Evolutionary conservation across 2,113 vertebrate species (phyloP).

Genomic region (Carassius carassius): DNA sequence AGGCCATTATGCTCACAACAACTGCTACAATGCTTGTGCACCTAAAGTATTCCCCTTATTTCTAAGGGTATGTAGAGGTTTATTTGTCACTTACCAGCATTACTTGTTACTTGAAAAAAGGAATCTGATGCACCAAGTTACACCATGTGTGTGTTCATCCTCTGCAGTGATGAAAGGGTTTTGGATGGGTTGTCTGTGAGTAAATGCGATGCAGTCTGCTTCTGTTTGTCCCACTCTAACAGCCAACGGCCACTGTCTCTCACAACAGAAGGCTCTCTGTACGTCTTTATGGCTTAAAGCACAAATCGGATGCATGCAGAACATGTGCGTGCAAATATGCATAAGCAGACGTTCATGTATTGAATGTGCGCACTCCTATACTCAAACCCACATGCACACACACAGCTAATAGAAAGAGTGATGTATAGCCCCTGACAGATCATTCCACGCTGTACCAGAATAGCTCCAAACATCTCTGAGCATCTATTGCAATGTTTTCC

Average conservation of each 20-base stretch:
- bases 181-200: conserved; percentile 20
- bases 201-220: conserved; percentile 30
- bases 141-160: neutral
- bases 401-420: conserved; percentile 31
- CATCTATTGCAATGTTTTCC: conserved; percentile 41
- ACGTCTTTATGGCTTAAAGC: conserved; percentile 25
- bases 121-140: neutral
- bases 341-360: neutral
- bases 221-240: conserved; percentile 18
- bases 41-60: neutral
- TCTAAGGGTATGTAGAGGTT: neutral
- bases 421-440: conserved; percentile 35
- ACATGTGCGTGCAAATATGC: conserved; percentile 27
- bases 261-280: conserved; percentile 28
- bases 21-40: neutral
- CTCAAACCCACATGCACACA: neutral
- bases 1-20: neutral
- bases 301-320: conserved; percentile 9
- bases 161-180: conserved; percentile 2
- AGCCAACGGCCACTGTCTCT: conserved; percentile 19
- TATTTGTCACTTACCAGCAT: neutral
- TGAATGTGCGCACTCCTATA: neutral
- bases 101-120: neutral
- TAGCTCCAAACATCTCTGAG: conserved; percentile 31
- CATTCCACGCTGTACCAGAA: conserved; percentile 29